Evolutionary conservation across 2,113 vertebrate genomes (phyloP).

Genomic region (Tragulus kanchil): DNA sequence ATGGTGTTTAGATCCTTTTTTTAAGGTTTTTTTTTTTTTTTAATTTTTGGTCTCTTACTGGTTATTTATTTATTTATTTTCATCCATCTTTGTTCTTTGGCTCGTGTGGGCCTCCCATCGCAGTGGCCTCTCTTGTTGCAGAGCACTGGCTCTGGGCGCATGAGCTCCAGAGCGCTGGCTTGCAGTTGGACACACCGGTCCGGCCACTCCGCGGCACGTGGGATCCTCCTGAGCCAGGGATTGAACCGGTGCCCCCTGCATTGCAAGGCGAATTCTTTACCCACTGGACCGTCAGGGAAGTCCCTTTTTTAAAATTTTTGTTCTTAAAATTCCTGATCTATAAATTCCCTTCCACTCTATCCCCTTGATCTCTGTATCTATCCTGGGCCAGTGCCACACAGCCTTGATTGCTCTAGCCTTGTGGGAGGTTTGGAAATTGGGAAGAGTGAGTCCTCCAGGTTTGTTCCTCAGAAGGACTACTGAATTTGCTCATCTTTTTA

Average conservation of each 20-base stretch:
- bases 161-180: too few relatives aligned
- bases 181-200: too few relatives aligned
- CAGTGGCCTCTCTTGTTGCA: too few relatives aligned
- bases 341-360: not conserved
- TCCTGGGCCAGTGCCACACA: not conserved
- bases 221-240: too few relatives aligned
- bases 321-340: not conserved
- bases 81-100: too few relatives aligned
- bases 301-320: not conserved
- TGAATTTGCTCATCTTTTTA: constrained; percentile 18
- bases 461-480: not conserved
- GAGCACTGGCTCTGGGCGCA: too few relatives aligned
- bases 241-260: too few relatives aligned
- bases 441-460: not conserved
- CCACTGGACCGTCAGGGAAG: too few relatives aligned
- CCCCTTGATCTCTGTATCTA: not conserved
- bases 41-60: not conserved
- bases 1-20: not conserved
- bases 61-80: too few relatives aligned
- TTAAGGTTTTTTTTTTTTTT: not conserved
- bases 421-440: constrained; percentile 19
- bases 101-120: too few relatives aligned
- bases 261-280: too few relatives aligned
- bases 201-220: too few relatives aligned
- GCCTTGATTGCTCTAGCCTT: not conserved